These are phyloP conservation scores for Heterohyrax brucei DNA, from an alignment of 2,797 vertebrate species.

Conservation along the genomic window DNA sequence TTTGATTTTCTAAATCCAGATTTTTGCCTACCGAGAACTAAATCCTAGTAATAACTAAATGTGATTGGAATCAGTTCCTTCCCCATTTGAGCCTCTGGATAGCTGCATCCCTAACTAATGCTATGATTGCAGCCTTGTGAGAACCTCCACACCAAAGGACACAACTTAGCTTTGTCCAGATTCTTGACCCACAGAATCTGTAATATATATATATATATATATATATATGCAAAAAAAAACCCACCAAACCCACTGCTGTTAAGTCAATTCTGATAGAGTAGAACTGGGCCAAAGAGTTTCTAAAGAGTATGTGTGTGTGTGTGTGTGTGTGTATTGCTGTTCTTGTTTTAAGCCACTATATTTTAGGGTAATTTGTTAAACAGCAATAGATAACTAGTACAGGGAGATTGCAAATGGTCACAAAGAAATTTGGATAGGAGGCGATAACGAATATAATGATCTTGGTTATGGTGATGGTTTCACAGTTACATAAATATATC, in stretches of 20 bases:
- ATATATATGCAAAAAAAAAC: too few species aligned
- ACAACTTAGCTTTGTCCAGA: neutral
- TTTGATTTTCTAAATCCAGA: too few species aligned
- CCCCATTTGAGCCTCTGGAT: neutral
- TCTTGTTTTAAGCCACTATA: neutral
- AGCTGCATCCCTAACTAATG: neutral
- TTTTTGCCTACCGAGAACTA: neutral
- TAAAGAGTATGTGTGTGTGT: too few species aligned
- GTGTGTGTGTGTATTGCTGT: too few species aligned
- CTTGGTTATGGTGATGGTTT: slow-evolving; percentile 3
- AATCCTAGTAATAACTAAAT: neutral
- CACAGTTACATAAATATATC: neutral
- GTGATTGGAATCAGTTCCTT: neutral
- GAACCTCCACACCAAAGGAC: neutral
- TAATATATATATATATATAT: too few species aligned
- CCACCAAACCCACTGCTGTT: too few species aligned
- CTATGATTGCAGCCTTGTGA: neutral
- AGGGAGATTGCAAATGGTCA: neutral
- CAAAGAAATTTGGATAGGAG: neutral
- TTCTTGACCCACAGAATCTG: slow-evolving; percentile 1
- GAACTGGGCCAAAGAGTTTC: too few species aligned
- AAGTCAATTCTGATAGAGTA: too few species aligned
- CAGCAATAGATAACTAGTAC: neutral
- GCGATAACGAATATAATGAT: neutral
- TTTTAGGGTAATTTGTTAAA: neutral